Evolutionary conservation across 2,797 vertebrate genomes (phyloP).

Genomic region (Cheirogaleus major): DNA sequence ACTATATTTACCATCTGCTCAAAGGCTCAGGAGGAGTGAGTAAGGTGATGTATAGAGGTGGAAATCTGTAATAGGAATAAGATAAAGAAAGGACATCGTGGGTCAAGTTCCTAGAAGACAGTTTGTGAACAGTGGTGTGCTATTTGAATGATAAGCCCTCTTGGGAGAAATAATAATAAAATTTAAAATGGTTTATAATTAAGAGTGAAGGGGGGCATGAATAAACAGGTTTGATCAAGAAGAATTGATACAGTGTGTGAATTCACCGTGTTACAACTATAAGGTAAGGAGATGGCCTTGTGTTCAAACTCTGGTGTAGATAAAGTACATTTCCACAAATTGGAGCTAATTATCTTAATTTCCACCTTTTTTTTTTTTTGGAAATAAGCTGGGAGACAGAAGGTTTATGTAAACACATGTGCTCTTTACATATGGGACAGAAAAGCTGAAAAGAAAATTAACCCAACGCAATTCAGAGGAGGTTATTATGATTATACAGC

Average conservation of each 20-base stretch:
- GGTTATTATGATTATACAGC: neutral
- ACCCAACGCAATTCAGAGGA: neutral
- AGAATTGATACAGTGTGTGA: neutral
- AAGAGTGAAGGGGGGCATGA: neutral
- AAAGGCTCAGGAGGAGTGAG: neutral
- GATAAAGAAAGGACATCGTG: neutral
- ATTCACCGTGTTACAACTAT: neutral
- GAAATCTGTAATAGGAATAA: neutral
- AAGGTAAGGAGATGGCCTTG: neutral
- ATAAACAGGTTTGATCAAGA: neutral
- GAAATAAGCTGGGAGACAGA: neutral
- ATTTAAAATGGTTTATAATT: neutral
- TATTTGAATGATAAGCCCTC: neutral
- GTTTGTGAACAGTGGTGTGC: neutral
- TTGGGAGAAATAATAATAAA: neutral
- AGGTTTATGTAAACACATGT: slow-evolving; percentile 32
- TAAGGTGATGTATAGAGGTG: neutral
- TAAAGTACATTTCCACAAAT: neutral
- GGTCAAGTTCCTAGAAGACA: neutral
- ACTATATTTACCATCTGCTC: neutral
- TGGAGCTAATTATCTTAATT: slow-evolving; percentile 31
- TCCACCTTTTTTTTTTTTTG: neutral
- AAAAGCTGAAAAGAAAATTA: slow-evolving; percentile 36
- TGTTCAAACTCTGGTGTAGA: neutral
- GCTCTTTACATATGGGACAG: slow-evolving; percentile 12